Evolutionary conservation across 2,113 vertebrate genomes (phyloP), one percentile per base, ranked within the genome.

Genomic region (Pithys albifrons): DNA sequence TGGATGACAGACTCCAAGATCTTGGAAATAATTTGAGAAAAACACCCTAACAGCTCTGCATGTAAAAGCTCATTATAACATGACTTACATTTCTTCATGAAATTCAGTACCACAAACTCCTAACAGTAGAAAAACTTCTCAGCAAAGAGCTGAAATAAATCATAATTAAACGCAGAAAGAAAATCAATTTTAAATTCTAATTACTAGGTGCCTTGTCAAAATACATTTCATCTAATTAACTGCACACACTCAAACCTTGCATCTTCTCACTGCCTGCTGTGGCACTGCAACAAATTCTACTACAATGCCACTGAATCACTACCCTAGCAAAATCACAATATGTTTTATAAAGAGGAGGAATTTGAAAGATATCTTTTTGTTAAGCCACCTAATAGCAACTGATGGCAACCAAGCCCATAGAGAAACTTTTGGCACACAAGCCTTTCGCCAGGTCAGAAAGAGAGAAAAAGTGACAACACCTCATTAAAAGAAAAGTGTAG

Each of bases 141-240:
- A 37, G 64, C 15, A 88, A 93, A 90, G 29, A 71, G 61, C 7
- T 64, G 28, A 96, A 96, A 85, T 81, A 95, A 95, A 96, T 91
- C 13, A 75, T 91, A 92, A 94, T 88, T 96, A 88, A 90, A 73
- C 28, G 46, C 3, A 69, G 20, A 79, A 65, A 89, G 37, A 88
- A 89, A 86, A 83, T 88, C 59, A 15, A 88, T 90, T 91, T 96
- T 72, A 52, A 95, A 94, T 83, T 96, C 87, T 96, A 96, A 97
- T 98, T 96, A 97, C 70, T 67, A 88, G 33, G 15, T 97, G 67
- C 82, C 96, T 41, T 96, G 84, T 97, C 96, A 97, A 96, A 97
- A 96, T 74, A 95, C 43, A 39, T 76, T 92, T 90, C 75, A 93
- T 67, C 91, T 96, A 96, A 97, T 97, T 97, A 97, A 95, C 86